Evolutionary conservation across 37 sponge, comb jelly and placozoan species (phyloP).

Genomic region (Ianthella basta): DNA sequence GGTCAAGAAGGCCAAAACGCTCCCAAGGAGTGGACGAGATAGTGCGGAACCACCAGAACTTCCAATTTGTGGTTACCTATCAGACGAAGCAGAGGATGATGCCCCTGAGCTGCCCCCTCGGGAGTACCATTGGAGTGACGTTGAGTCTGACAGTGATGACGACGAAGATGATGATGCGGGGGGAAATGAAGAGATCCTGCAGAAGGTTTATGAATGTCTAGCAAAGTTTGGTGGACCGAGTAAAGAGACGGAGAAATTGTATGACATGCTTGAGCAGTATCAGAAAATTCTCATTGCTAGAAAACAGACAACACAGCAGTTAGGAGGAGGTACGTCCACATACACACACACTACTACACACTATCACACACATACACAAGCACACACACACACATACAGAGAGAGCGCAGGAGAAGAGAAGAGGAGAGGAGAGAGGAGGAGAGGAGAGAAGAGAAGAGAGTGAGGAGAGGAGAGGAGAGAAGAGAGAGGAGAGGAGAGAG

Average conservation of each 20-base stretch:
- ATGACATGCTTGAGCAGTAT: conserved; percentile 25
- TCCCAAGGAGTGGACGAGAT: neutral
- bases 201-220: neutral
- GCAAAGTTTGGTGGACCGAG: neutral
- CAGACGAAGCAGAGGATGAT: conserved; percentile 54
- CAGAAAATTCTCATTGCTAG: neutral
- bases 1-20: neutral
- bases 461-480: no score
- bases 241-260: neutral
- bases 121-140: conserved; percentile 62
- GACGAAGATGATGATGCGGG: conserved; percentile 42
- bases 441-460: no score
- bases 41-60: neutral
- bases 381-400: no score
- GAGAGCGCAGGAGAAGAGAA: no score
- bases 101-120: conserved; percentile 71
- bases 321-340: no score
- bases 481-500: no score
- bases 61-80: neutral
- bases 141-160: conserved; percentile 42
- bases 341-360: no score
- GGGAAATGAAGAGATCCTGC: neutral
- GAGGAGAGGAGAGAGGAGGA: no score
- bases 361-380: no score
- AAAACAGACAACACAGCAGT: no score